Evolutionary conservation across 2,888 invertebrate species (phyloP).

Genomic region (Beris chalybata): DNA sequence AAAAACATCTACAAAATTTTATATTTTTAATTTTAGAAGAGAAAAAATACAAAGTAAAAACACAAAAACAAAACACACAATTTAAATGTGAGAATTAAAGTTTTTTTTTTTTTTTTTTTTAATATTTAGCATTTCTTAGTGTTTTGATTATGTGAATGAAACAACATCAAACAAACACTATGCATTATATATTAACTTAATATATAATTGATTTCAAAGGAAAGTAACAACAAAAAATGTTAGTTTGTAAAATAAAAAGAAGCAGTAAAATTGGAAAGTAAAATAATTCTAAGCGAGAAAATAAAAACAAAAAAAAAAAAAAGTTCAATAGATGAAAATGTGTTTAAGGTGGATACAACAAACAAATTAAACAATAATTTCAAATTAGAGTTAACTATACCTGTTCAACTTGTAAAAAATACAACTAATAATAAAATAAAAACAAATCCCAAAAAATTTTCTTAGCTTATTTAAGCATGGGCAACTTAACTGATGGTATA

Average conservation of each 20-base stretch:
- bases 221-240: conserved; percentile 1
- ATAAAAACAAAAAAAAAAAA: not conserved
- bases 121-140: conserved; percentile 12
- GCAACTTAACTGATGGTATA: too few species aligned
- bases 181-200: not conserved
- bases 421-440: conserved; percentile 26
- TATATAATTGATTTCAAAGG: not conserved
- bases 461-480: too few species aligned
- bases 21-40: conserved; percentile 28
- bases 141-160: not conserved
- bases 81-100: conserved; percentile 11
- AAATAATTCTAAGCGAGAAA: conserved; percentile 21
- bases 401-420: conserved; percentile 31
- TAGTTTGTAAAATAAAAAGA: conserved; percentile 22
- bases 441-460: not conserved
- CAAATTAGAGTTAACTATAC: conserved; percentile 24
- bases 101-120: conserved; percentile 20
- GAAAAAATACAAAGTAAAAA: conserved; percentile 9
- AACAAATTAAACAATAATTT: conserved; percentile 22
- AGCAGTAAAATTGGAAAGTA: conserved; percentile 14
- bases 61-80: conserved; percentile 8
- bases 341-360: conserved; percentile 1
- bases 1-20: conserved; percentile 26
- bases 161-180: conserved; percentile 1
- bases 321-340: conserved; percentile 13